phyloP scores from a whole-genome alignment of 2,113 vertebrate genomes.

The Hemiscyllium ocellatum region DNA sequence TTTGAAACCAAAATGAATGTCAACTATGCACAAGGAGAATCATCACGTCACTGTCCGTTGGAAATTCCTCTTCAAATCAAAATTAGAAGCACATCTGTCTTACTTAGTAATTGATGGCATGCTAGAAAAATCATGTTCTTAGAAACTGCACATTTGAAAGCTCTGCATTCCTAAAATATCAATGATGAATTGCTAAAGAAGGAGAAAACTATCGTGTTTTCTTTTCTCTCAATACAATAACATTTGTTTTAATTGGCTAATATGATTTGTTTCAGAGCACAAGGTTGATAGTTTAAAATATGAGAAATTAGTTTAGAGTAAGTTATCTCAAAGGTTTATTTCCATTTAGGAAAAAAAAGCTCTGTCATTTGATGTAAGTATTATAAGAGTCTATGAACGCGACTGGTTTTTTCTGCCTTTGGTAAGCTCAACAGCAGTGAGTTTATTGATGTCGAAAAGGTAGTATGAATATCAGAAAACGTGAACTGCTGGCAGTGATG shows the following conservation, averaged over 20 bases:
- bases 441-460: not conserved
- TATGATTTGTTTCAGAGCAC: not conserved
- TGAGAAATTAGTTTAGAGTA: not conserved
- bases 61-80: not conserved
- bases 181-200: not conserved
- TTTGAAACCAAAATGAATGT: not conserved
- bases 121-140: not conserved
- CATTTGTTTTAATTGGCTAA: not conserved
- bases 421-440: not conserved
- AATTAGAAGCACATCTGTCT: not conserved
- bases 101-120: not conserved
- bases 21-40: not conserved
- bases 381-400: not conserved
- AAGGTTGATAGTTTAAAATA: not conserved
- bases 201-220: not conserved
- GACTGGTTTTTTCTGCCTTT: not conserved
- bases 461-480: not conserved
- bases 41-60: not conserved
- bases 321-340: not conserved
- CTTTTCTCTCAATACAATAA: not conserved
- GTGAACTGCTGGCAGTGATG: not conserved
- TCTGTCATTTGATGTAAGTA: not conserved
- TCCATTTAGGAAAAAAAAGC: not conserved
- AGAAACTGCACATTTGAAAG: not conserved
- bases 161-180: not conserved